A percentile compares a stretch with the other conserved stretches of the same genome.
Evolutionary conservation across 2,888 invertebrate genomes (phyloP).

Genomic region (Cylloceria caligata): DNA sequence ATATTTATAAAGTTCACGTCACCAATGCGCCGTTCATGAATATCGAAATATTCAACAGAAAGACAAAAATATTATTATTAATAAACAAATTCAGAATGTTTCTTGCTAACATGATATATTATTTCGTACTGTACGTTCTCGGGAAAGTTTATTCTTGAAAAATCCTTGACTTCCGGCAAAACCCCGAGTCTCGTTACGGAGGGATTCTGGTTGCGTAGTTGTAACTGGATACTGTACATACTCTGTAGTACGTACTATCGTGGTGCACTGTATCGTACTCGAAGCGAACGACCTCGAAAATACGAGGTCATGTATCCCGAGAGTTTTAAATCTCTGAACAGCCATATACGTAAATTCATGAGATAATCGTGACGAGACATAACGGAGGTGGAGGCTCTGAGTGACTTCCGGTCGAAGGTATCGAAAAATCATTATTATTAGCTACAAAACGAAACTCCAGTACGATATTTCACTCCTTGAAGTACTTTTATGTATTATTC

Average conservation of each 20-base stretch:
- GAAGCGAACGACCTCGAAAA: slow-evolving; percentile 56
- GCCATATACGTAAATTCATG: background rate
- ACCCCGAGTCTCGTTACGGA: no score
- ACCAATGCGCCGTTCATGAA: no score
- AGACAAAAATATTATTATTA: no score
- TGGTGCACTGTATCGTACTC: slow-evolving; percentile 43
- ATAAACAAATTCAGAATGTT: background rate
- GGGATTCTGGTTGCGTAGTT: slow-evolving; percentile 15
- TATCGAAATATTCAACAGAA: no score
- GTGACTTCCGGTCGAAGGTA: slow-evolving; percentile 8
- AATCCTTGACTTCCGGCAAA: no score
- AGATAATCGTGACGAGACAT: slow-evolving; percentile 1
- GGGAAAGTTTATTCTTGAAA: slow-evolving; percentile 34
- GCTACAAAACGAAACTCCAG: no score
- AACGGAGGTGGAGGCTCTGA: background rate
- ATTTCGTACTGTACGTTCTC: background rate
- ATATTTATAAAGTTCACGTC: no score
- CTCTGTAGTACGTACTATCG: slow-evolving; percentile 9
- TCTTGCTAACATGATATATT: background rate
- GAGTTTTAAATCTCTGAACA: background rate
- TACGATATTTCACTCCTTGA: slow-evolving; percentile 45
- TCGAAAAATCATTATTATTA: background rate
- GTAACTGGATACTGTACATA: slow-evolving; percentile 45
- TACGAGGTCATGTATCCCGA: slow-evolving; percentile 17
- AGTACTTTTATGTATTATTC: slow-evolving; percentile 48